Conservation (phyloP, 2,888 invertebrate species). For the Megastigmus dorsalis region DNA sequence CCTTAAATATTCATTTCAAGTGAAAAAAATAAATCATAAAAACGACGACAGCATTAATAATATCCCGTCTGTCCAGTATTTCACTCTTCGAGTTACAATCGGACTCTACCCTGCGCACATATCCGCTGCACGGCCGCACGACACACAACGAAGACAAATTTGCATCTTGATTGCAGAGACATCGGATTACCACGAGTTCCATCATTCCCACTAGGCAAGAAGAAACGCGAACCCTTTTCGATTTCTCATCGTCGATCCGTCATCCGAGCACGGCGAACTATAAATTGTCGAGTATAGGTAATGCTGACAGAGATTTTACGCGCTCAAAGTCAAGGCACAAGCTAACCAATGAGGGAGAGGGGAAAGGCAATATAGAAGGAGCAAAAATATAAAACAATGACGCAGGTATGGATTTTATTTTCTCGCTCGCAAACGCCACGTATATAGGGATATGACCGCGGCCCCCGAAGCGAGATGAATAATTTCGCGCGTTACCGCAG, state of each 20-base stretch:
- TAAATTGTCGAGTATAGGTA: not conserved
- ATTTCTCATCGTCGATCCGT: not conserved
- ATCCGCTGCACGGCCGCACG: not conserved
- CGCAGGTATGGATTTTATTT: slow-evolving; percentile 31
- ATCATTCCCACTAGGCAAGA: slow-evolving; percentile 47
- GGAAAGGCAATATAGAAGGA: too few species aligned
- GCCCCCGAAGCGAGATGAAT: slow-evolving; percentile 36
- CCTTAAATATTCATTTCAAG: too few species aligned
- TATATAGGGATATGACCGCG: not conserved
- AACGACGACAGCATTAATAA: slow-evolving; percentile 9
- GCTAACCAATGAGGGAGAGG: not conserved
- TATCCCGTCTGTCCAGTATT: slow-evolving; percentile 1
- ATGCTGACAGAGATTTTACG: not conserved
- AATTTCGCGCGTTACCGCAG: slow-evolving; percentile 24
- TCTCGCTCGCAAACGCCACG: not conserved
- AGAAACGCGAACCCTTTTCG: not conserved
- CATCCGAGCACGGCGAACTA: too few species aligned
- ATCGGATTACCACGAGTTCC: slow-evolving; percentile 55
- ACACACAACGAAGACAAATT: slow-evolving; percentile 46
- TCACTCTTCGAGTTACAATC: not conserved
- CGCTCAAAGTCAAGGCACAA: not conserved
- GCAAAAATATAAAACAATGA: not conserved
- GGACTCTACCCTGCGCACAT: too few species aligned
- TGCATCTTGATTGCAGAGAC: slow-evolving; percentile 62
- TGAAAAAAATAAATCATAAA: not conserved